phyloP scores from a whole-genome alignment of 2,888 invertebrate genomes.

The Argyresthia albistria region DNA sequence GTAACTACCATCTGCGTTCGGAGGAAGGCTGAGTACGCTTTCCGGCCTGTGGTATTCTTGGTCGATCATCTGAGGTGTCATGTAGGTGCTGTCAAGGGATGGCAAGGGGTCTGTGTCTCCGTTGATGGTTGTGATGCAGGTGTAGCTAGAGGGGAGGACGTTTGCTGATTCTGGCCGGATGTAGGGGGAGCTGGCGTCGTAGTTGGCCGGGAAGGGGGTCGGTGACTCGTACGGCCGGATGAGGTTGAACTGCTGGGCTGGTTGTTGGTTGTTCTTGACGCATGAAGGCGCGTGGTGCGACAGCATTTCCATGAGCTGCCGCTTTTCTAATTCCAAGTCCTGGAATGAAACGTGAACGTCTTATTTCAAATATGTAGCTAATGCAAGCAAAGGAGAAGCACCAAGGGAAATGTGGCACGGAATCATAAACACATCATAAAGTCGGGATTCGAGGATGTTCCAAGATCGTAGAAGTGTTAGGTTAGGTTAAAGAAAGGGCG shows the following conservation, averaged over 20 bases:
- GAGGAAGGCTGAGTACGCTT: conserved; percentile 54
- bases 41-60: conserved; percentile 54
- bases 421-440: too few species aligned
- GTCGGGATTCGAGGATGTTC: too few species aligned
- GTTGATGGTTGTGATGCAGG: conserved; percentile 48
- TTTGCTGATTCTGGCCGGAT: conserved; percentile 67
- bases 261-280: conserved; percentile 62
- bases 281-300: conserved; percentile 82
- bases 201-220: conserved; percentile 52
- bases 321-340: conserved; percentile 84
- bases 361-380: not conserved
- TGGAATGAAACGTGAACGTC: conserved; percentile 40
- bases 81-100: conserved; percentile 50
- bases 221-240: conserved; percentile 58
- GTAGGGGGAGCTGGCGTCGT: conserved; percentile 62
- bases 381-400: not conserved
- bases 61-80: conserved; percentile 48
- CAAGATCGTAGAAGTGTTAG: too few species aligned
- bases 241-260: conserved; percentile 54
- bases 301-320: conserved; percentile 84
- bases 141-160: conserved; percentile 56
- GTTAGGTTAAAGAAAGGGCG: too few species aligned
- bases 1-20: conserved; percentile 39
- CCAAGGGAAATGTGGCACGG: not conserved
- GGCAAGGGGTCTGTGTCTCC: conserved; percentile 54